Conservation (phyloP, 2,888 invertebrate species). For the Quadroppia sp. region DNA sequence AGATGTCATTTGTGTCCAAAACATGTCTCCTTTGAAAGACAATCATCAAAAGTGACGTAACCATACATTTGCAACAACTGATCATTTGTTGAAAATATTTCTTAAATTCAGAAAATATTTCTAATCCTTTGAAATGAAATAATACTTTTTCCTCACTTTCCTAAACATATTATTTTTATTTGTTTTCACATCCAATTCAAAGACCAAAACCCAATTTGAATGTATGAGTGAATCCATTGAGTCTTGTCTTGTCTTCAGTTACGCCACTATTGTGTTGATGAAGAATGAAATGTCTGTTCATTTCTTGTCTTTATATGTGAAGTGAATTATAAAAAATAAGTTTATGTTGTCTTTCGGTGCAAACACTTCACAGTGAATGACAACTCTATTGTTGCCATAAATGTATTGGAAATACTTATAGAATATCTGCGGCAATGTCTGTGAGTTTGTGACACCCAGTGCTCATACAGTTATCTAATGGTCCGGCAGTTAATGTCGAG, state of each 20-base stretch:
- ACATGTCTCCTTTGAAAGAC: background rate
- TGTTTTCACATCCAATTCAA: background rate
- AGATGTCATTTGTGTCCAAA: background rate
- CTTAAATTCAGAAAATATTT: background rate
- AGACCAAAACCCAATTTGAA: background rate
- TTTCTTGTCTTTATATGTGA: conserved; percentile 3
- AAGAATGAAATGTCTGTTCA: conserved; percentile 2
- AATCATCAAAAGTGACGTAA: background rate
- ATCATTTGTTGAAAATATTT: background rate
- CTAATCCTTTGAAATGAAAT: too few species aligned
- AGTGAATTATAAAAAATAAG: background rate
- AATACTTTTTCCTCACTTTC: background rate
- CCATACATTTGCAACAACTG: background rate
- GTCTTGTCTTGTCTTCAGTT: background rate
- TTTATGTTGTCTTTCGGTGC: background rate
- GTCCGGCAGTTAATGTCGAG: background rate
- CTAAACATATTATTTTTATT: background rate
- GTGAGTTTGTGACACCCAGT: background rate
- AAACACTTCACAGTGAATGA: background rate
- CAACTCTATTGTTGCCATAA: conserved; percentile 1
- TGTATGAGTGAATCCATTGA: background rate
- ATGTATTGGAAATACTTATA: background rate
- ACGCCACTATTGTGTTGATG: background rate
- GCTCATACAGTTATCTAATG: background rate
- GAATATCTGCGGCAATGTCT: too few species aligned